Conservation (phyloP, 2,888 invertebrate species). For the Scaptomyza parva region DNA sequence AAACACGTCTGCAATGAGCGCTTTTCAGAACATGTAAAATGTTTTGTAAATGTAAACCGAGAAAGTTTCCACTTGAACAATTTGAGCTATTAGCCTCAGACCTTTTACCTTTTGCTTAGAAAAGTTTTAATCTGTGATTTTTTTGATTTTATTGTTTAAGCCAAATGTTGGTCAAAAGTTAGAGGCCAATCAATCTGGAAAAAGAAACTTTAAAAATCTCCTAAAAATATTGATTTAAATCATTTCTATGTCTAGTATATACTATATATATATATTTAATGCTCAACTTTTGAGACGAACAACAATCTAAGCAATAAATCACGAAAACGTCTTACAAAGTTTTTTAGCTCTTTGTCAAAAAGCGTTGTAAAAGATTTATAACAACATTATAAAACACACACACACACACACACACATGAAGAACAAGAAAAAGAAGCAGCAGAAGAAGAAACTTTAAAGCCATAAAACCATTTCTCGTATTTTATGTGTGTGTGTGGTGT, state of each 20-base stretch:
- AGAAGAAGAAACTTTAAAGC: background rate
- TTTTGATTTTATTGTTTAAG: background rate
- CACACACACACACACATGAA: background rate
- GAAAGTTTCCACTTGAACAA: too few relatives aligned
- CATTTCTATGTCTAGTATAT: background rate
- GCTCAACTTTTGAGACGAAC: background rate
- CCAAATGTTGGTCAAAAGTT: background rate
- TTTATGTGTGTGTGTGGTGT: conserved; percentile 3
- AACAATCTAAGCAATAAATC: background rate
- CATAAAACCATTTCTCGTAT: conserved; percentile 12
- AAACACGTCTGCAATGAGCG: background rate
- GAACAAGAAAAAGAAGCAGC: background rate
- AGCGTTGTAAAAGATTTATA: conserved; percentile 11
- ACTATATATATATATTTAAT: too few relatives aligned
- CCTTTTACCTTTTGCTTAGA: background rate
- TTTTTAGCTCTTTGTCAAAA: background rate
- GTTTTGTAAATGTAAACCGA: background rate
- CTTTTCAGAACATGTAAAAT: background rate
- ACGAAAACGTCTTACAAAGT: background rate
- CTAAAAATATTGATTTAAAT: background rate
- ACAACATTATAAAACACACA: too few relatives aligned
- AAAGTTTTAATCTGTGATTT: background rate
- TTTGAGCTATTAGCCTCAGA: background rate
- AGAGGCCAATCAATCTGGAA: background rate
- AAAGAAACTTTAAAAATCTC: background rate